These are phyloP conservation scores for Rafetus swinhoei DNA, from an alignment of 2,113 vertebrate genomes.

Conservation along the genomic window DNA sequence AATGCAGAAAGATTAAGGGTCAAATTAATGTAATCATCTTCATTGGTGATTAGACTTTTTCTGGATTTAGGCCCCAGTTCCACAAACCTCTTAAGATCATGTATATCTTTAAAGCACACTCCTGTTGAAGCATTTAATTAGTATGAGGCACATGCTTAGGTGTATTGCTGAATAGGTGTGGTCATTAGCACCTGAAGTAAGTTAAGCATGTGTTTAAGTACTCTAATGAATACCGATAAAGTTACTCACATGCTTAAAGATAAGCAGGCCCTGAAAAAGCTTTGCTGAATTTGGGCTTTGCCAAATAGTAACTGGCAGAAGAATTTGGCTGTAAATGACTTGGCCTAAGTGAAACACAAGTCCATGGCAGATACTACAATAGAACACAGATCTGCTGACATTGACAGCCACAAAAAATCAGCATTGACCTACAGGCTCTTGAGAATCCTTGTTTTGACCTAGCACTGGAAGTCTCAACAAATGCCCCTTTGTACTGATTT, in stretches of 20 bases:
- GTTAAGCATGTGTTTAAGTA: background rate
- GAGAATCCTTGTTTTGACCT: accelerated
- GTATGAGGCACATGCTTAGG: no score
- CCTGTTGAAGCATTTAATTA: background rate
- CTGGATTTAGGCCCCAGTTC: no score
- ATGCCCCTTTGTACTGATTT: background rate
- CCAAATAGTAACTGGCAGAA: background rate
- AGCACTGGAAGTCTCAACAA: background rate
- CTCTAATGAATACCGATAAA: background rate
- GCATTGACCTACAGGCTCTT: background rate
- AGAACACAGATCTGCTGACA: accelerated
- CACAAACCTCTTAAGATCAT: background rate
- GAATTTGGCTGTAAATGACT: background rate
- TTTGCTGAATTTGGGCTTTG: background rate
- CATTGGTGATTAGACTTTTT: background rate
- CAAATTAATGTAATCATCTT: background rate
- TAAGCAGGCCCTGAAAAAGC: background rate
- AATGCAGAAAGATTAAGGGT: background rate
- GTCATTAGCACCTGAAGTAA: background rate
- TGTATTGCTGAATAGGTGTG: background rate
- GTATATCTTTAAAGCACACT: background rate
- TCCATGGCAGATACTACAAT: background rate
- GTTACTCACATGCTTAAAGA: background rate
- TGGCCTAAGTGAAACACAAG: background rate
- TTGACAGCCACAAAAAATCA: background rate